Evolutionary conservation across 2,797 vertebrate genomes (phyloP), one percentile per base, ranked within the genome.

Genomic region (Crocodylus rhombifer): DNA sequence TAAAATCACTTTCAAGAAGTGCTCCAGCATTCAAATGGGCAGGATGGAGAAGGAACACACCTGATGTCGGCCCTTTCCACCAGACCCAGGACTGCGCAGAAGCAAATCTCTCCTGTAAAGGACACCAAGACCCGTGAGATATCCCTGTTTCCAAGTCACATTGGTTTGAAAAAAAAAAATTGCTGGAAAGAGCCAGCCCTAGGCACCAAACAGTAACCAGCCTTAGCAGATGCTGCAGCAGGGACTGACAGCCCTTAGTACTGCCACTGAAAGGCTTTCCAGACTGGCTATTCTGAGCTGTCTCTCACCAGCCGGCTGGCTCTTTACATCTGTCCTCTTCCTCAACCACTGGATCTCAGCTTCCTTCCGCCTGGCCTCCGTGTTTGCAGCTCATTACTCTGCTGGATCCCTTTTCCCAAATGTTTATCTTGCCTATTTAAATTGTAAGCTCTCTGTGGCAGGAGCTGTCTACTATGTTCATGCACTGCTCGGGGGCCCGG

Each of bases 151-250:
- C 14, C 33, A 63, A 67, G 12, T 28, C 14, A 65, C 2, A 21
- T 2, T 2, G 25, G 33, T 67, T 65, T 0, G 0, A 57, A 77
- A 36, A 42, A 36, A 42, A 67, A 1, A 60, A 74, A 77, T 4
- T 7, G 21, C 13, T 8, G 33, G 5, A 80, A 33, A 30, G 2
- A 60, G 64, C 33, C 57, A 17, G 10, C 23, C 1, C 28, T 16
- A 1, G 3, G 21, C n/a, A 57, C 7, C 21, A 77, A 82, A 12
- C 9, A 76, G 26, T 42, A 9, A 78, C 13, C 28, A 84, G 9
- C 0, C 0, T 0, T 15, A 23, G 56, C 21, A 82, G 77, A 57
- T 56, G n/a, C n/a, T 26, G 55, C 4, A 71, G 55, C 4, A 51
- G 9, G 25, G 10, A 77, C 56, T 55, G 18, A 6, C 3, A 78